Percentiles rank a stretch among this genome's conserved stretches.
Evolutionary conservation across 2,113 vertebrate genomes (phyloP).

Genomic region (Cryptomyrus ogoouensis): DNA sequence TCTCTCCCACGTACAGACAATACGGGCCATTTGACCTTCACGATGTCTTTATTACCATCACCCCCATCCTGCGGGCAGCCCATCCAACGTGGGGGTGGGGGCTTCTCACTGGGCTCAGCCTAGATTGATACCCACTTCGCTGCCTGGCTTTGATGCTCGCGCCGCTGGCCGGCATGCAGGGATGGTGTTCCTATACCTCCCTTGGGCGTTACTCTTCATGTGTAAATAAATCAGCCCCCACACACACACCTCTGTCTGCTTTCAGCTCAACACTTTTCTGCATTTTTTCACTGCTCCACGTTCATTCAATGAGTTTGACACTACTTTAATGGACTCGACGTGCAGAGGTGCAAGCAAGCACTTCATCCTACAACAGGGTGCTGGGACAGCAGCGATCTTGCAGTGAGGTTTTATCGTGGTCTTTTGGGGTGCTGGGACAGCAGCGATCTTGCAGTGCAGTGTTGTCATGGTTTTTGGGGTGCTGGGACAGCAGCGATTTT

Average conservation of each 20-base stretch:
- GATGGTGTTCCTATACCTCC: not conserved
- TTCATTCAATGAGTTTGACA: not conserved
- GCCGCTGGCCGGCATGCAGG: too few relatives aligned
- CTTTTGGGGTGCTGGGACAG: too few relatives aligned
- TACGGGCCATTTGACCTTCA: conserved; percentile 51
- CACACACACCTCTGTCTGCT: not conserved
- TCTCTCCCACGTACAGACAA: not conserved
- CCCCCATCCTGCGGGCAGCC: conserved; percentile 14
- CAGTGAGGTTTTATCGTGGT: too few relatives aligned
- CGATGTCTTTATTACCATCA: conserved; percentile 44
- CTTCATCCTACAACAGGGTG: not conserved
- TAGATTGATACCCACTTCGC: not conserved
- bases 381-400: too few relatives aligned
- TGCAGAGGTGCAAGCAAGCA: not conserved
- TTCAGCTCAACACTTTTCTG: not conserved
- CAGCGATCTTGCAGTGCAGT: not conserved
- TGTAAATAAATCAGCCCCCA: not conserved
- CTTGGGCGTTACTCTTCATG: not conserved
- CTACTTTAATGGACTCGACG: not conserved
- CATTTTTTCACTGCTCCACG: not conserved
- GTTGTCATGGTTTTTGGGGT: not conserved
- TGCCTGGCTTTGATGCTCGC: not conserved
- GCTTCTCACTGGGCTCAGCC: not conserved
- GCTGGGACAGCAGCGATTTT: not conserved
- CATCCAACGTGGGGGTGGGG: not conserved